These are phyloP conservation scores for Neogobius melanostomus DNA, from an alignment of 2,113 vertebrate genomes.

Conservation along the genomic window DNA sequence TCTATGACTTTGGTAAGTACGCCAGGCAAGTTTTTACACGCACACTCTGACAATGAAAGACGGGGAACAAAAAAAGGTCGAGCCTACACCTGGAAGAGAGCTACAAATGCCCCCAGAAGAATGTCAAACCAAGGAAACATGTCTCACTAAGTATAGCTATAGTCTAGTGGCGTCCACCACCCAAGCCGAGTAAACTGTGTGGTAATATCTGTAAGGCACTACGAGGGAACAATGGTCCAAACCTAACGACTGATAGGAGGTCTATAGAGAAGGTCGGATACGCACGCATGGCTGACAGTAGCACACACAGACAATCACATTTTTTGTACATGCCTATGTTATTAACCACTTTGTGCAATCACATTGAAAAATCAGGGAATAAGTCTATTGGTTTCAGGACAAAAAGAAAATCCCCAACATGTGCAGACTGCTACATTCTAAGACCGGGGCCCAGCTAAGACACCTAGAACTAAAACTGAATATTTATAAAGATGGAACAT, in stretches of 20 bases:
- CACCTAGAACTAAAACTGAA: constrained; percentile 73
- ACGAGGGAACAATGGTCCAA: constrained; percentile 89
- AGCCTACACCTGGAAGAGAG: constrained; percentile 75
- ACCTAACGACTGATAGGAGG: constrained; percentile 81
- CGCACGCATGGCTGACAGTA: constrained; percentile 82
- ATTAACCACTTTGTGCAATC: constrained; percentile 92
- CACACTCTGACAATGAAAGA: constrained; percentile 56
- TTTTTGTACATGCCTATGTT: constrained; percentile 86
- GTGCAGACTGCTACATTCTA: constrained; percentile 91
- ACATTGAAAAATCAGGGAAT: constrained; percentile 76
- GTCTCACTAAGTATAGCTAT: constrained; percentile 60
- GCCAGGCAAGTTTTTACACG: constrained; percentile 72
- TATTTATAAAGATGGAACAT: constrained; percentile 66
- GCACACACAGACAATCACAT: constrained; percentile 85
- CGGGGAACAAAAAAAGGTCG: constrained; percentile 59
- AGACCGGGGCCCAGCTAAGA: constrained; percentile 76
- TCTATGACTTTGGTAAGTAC: constrained; percentile 75
- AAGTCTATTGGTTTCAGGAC: constrained; percentile 86
- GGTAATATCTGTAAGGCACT: constrained; percentile 97
- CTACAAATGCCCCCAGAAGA: constrained; percentile 59
- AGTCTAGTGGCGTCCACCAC: constrained; percentile 79
- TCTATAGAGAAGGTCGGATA: constrained; percentile 77
- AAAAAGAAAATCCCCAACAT: constrained; percentile 72
- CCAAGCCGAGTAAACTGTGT: constrained; percentile 85
- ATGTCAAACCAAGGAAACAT: constrained; percentile 61